Evolutionary conservation across 2,113 vertebrate genomes (phyloP), one percentile per base, ranked within the genome.

Genomic region (Gulo gulo): DNA sequence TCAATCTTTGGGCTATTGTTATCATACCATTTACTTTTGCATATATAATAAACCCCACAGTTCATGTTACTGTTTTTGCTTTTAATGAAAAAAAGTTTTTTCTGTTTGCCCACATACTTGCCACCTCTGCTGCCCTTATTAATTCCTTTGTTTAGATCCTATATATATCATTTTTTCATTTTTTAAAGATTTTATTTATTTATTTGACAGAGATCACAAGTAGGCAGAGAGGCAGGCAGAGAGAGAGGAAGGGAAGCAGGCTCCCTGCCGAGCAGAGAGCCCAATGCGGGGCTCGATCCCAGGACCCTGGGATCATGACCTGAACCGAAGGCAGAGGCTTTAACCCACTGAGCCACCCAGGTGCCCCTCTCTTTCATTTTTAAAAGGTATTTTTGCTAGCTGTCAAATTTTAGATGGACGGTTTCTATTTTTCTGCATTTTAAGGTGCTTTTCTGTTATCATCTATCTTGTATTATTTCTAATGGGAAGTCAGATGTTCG

Each of bases 1-100:
- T 42, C 12, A 16, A 20, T 24, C 39, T 91, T 93, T 69, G 78
- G 55, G 13, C 59, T 96, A 0, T 42, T 69, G 15, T 80, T 83
- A 4, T 79, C 29, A 24, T 90, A 42, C 23, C 76, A 86, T 88
- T 94, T 78, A 84, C 42, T 92, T 90, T 21, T 55, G 45, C 20
- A 15, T 88, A 47, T 84, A 20, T 80, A 96, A 7, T 47, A 90
- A 82, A 69, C n/a, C 2, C 31, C 50, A 61, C 29, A 52, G 73
- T 95, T 95, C 36, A 57, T 93, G 52, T 90, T 76, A 95, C 29
- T 86, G 11, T 78, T 78, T 96, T 96, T 96, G 26, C 36, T 91
- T 97, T 50, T 93, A 84, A 45, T 95, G 36, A 67, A 61, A 73
- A 57, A 57, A 59, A 57, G 10, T 39, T 31, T 91, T 90, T 82